Conservation (phyloP, 2,888 invertebrate species). For the Hydrotaea diabolus region DNA sequence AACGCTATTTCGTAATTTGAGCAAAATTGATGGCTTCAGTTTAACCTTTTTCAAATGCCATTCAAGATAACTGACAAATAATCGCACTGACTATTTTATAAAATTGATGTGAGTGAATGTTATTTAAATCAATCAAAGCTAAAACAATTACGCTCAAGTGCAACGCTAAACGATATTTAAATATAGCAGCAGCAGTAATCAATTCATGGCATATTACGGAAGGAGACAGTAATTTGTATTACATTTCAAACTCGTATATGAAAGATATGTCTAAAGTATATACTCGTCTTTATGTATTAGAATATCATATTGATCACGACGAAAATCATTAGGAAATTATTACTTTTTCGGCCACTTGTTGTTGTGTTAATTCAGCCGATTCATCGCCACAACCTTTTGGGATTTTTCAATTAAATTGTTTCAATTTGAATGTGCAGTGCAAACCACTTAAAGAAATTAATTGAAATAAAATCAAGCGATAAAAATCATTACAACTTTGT, state of each 20-base stretch:
- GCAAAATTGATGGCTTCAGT: not conserved
- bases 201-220: not conserved
- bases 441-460: not conserved
- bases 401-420: too few species aligned
- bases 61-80: constrained; percentile 20
- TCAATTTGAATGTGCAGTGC: not conserved
- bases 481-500: constrained; percentile 9
- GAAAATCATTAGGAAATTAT: too few species aligned
- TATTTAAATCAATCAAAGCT: constrained; percentile 29
- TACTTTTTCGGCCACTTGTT: too few species aligned
- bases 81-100: not conserved
- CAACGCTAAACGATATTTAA: not conserved
- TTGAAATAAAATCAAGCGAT: not conserved
- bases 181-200: not conserved
- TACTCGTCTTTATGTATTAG: too few species aligned
- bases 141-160: constrained; percentile 1
- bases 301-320: too few species aligned
- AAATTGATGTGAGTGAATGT: constrained; percentile 2
- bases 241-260: too few species aligned
- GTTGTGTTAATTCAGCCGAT: too few species aligned
- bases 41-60: constrained; percentile 9
- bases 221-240: not conserved
- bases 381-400: too few species aligned
- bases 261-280: too few species aligned
- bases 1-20: not conserved